phyloP scores from a whole-genome alignment of 1,140 invertebrate genomes.

The Helicoverpa armigera region DNA sequence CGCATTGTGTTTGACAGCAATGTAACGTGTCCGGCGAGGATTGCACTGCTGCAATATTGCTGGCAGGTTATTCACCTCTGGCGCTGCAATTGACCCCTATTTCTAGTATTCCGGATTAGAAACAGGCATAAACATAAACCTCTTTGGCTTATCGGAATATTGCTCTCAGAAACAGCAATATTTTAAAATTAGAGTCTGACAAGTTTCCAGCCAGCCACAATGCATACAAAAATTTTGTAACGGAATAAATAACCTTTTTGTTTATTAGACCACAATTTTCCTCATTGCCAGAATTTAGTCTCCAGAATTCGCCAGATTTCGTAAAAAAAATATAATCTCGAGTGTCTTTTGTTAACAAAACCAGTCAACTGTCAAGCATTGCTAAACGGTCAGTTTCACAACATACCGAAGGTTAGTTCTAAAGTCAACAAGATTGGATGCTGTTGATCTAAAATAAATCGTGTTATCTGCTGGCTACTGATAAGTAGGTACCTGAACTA shows the following conservation, averaged over 20 bases:
- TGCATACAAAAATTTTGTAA: too few species aligned
- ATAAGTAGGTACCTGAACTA: conserved; percentile 4
- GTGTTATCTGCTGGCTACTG: background rate
- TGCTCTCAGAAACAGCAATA: background rate
- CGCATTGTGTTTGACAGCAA: background rate
- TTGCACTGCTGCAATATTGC: background rate
- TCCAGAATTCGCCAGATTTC: background rate
- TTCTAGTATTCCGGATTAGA: background rate
- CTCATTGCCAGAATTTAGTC: too few species aligned
- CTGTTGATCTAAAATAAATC: conserved; percentile 16
- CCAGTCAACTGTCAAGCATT: conserved; percentile 19
- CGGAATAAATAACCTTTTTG: too few species aligned
- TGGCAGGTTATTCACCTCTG: background rate
- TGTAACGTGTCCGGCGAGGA: background rate
- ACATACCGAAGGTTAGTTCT: background rate
- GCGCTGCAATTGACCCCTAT: background rate
- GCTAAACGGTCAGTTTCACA: conserved; percentile 30
- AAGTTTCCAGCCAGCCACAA: too few species aligned
- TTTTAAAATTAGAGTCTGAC: too few species aligned
- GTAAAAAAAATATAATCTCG: conserved; percentile 3
- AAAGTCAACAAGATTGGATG: background rate
- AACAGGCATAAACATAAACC: background rate
- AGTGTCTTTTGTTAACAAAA: background rate
- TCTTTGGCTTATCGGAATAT: background rate
- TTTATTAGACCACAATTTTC: too few species aligned